phyloP scores from a whole-genome alignment of 2,888 invertebrate genomes.

The Athalia circularis region DNA sequence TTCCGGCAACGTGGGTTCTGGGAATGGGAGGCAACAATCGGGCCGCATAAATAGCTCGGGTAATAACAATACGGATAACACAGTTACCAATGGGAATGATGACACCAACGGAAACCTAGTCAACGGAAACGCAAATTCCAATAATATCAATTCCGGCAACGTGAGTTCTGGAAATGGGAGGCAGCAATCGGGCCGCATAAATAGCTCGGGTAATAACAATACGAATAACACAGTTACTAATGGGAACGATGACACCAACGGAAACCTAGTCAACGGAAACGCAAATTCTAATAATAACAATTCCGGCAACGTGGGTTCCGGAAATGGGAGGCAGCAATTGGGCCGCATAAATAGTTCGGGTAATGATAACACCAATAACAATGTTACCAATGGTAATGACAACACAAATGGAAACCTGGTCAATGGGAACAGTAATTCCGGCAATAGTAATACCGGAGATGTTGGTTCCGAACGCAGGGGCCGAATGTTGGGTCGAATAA shows the following conservation, averaged over 20 bases:
- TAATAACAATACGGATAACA: constrained; percentile 42
- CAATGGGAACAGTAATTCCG: background rate
- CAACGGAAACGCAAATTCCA: constrained; percentile 35
- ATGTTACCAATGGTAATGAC: constrained; percentile 46
- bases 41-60: constrained; percentile 48
- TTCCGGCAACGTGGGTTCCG: background rate
- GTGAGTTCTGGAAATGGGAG: constrained; percentile 17
- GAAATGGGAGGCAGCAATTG: background rate
- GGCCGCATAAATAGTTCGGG: constrained; percentile 29
- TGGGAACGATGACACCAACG: constrained; percentile 33
- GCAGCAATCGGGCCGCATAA: background rate
- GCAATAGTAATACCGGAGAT: constrained; percentile 17
- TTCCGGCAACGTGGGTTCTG: background rate
- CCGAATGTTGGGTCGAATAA: background rate
- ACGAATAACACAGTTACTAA: constrained; percentile 12
- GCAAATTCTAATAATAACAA: background rate
- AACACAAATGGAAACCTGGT: constrained; percentile 41
- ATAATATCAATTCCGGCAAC: constrained; percentile 30
- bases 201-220: constrained; percentile 36
- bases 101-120: constrained; percentile 48
- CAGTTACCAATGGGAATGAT: constrained; percentile 46
- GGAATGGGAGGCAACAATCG: background rate
- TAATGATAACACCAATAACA: constrained; percentile 44
- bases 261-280: constrained; percentile 39
- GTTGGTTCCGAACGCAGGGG: background rate